Evolutionary conservation across 2,888 invertebrate species (phyloP).

Genomic region (Drosophila cognata): DNA sequence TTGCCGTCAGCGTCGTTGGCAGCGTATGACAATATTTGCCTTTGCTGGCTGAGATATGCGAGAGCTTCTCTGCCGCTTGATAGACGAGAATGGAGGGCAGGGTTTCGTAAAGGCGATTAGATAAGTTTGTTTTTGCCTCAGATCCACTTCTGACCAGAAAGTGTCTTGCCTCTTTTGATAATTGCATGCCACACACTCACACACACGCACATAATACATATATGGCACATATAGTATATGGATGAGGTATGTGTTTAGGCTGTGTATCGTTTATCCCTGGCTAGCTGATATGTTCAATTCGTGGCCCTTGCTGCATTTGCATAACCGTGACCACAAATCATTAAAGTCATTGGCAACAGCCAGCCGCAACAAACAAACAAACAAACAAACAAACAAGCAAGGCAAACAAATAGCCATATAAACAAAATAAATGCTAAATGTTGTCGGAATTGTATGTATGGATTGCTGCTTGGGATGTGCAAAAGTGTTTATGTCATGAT

Average conservation of each 20-base stretch:
- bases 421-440: constrained; percentile 25
- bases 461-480: constrained; percentile 39
- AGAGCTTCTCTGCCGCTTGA: neutral
- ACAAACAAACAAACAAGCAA: constrained; percentile 11
- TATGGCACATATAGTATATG: neutral
- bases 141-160: constrained; percentile 13
- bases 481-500: constrained; percentile 66
- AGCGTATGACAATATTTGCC: constrained; percentile 68
- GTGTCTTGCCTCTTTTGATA: constrained; percentile 18
- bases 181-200: constrained; percentile 41
- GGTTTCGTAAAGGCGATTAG: constrained; percentile 20
- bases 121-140: constrained; percentile 32
- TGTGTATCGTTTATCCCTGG: neutral
- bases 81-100: neutral
- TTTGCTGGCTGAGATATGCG: constrained; percentile 16
- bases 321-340: constrained; percentile 47
- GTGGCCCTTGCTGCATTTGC: constrained; percentile 35
- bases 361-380: constrained; percentile 3
- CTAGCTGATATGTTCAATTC: constrained; percentile 5
- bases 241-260: neutral
- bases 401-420: constrained; percentile 10
- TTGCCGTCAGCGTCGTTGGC: constrained; percentile 28
- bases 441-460: constrained; percentile 2
- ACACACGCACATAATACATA: neutral
- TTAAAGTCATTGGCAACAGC: constrained; percentile 44